phyloP scores from a whole-genome alignment of 2,797 vertebrate genomes.

The Vireo griseus region DNA sequence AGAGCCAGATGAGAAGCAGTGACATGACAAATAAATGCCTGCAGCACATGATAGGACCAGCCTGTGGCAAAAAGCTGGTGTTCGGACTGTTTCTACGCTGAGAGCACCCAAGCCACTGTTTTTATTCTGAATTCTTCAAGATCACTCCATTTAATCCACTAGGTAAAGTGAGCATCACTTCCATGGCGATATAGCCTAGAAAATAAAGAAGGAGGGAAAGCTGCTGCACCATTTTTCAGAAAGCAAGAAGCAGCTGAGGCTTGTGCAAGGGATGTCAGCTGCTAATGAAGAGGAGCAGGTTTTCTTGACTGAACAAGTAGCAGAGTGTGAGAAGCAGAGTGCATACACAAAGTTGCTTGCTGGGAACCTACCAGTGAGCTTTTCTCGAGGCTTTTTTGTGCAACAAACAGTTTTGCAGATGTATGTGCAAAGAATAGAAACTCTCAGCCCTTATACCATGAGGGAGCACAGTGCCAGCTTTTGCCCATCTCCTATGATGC shows the following conservation, averaged over 20 bases:
- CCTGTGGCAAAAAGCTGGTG: neutral
- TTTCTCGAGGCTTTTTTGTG: neutral
- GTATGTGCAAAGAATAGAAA: neutral
- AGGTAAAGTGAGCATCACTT: neutral
- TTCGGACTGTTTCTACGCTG: neutral
- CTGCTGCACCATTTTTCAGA: neutral
- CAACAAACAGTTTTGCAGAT: neutral
- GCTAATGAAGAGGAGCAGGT: fast-evolving
- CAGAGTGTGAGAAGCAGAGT: neutral
- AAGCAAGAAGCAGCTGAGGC: neutral
- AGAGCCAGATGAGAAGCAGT: neutral
- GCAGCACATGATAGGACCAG: neutral
- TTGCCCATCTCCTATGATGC: neutral
- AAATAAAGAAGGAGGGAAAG: neutral
- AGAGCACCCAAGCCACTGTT: neutral
- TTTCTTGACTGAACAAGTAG: neutral
- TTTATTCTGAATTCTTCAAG: neutral
- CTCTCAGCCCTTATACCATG: neutral
- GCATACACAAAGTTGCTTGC: fast-evolving
- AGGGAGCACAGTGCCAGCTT: neutral
- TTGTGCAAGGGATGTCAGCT: neutral
- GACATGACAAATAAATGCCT: neutral
- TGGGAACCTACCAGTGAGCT: neutral
- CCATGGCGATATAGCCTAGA: neutral
- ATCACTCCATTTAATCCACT: neutral